Evolutionary conservation across 2,797 vertebrate species (phyloP), one percentile per base, ranked within the genome.

Genomic region (Eulemur coronatus): DNA sequence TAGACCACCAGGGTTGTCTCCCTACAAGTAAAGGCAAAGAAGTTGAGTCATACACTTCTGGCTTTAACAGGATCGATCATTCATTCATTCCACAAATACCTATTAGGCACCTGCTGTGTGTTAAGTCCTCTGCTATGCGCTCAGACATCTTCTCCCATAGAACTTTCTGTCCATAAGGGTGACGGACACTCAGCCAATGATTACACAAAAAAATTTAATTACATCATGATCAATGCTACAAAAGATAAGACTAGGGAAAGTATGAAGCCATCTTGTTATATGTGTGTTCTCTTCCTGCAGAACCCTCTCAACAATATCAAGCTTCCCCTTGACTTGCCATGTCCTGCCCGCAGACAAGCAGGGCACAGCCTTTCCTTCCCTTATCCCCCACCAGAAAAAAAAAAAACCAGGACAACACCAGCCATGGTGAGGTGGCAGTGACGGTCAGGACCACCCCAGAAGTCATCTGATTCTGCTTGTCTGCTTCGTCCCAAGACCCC

Each of bases 1-100:
- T 99, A 99, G 8, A 99, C 98, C 0, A 80, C 97, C 92, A 99
- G 89, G 0, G 99, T 99, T 48, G 99, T 99, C 98, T 99, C 99
- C 95, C 99, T 99, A 98, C 59, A 97, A 98, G 79, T 50, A 98
- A 48, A 96, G 89, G 97, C 13, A 38, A 97, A 70, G 70, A 73
- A 43, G 17, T 12, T 65, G 48, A 97, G 38, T 28, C 28, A 70
- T 0, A 24, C 1, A 6, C 13, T 57, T 75, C 75, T 5, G 55
- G 59, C 50, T 59, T 85, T 13, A 91, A 63, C 12, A 78, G 43
- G 7, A n/a, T 26, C 15, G 9, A 55, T 57, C 30, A 6, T 73
- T 43, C 24, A 57, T 84, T n/a, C 52, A 43, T n/a, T 67, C 41
- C 26, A 28, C 57, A 38, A 43, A 70, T 38, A 70, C 17, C 55